These are phyloP conservation scores for Drosophila limbata DNA, from an alignment of 2,888 invertebrate species.

Conservation along the genomic window DNA sequence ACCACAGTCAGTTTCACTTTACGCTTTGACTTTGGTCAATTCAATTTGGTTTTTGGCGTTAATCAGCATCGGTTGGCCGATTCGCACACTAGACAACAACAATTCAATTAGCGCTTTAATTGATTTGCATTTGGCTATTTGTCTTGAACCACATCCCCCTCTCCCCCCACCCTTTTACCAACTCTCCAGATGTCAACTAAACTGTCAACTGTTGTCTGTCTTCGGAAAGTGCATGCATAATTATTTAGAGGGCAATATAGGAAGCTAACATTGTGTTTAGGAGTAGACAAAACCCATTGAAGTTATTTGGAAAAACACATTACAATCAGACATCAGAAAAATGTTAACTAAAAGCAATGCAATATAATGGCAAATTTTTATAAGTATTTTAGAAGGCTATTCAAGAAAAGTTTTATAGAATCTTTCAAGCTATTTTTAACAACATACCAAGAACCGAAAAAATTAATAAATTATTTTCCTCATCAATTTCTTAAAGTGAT, in stretches of 20 bases:
- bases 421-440: too few relatives aligned
- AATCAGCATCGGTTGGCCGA: conserved; percentile 47
- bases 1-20: conserved; percentile 31
- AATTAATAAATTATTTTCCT: too few relatives aligned
- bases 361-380: too few relatives aligned
- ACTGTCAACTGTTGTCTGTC: conserved; percentile 6
- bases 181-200: conserved; percentile 2
- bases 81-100: conserved; percentile 27
- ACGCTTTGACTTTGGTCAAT: conserved; percentile 55
- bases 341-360: too few relatives aligned
- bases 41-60: conserved; percentile 60
- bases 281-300: not conserved
- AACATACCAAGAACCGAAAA: too few relatives aligned
- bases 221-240: conserved; percentile 39
- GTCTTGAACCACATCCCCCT: conserved; percentile 22
- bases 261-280: not conserved
- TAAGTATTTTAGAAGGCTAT: too few relatives aligned
- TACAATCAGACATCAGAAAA: not conserved
- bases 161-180: not conserved
- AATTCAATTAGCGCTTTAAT: conserved; percentile 69
- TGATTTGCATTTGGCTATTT: conserved; percentile 64
- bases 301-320: not conserved
- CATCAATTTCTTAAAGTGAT: too few relatives aligned
- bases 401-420: too few relatives aligned
- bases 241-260: not conserved